Conservation (phyloP, 1,140 invertebrate genomes). For the Bombus confusus region DNA sequence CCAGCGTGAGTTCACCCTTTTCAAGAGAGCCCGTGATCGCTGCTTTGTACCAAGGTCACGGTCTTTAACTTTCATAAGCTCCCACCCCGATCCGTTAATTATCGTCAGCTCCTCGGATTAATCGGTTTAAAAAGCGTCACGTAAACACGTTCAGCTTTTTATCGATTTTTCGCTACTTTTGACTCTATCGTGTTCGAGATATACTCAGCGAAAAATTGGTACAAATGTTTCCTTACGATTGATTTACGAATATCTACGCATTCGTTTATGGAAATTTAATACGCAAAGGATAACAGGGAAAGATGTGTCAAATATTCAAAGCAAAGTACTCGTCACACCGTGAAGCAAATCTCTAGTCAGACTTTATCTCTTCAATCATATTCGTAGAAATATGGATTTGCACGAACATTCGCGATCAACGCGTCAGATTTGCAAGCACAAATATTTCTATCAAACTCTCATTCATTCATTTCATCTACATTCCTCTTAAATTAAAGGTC, state of each 20-base stretch:
- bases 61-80: slow-evolving; percentile 76
- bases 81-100: slow-evolving; percentile 65
- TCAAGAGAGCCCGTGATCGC: neutral
- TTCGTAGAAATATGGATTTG: too few relatives aligned
- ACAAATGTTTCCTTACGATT: neutral
- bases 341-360: too few relatives aligned
- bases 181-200: neutral
- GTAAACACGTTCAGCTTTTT: neutral
- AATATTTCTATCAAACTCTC: neutral
- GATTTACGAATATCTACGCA: too few relatives aligned
- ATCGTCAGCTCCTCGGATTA: slow-evolving; percentile 64
- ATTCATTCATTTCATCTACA: too few relatives aligned
- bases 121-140: slow-evolving; percentile 51
- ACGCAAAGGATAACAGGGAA: too few relatives aligned
- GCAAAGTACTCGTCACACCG: too few relatives aligned
- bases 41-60: slow-evolving; percentile 59
- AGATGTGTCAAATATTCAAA: too few relatives aligned
- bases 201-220: neutral
- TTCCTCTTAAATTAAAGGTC: neutral
- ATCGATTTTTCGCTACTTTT: neutral
- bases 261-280: too few relatives aligned
- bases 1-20: neutral
- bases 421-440: neutral
- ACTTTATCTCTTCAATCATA: too few relatives aligned
- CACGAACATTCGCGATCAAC: neutral